Base-by-base conservation (phyloP, 2,888 invertebrate species). In the Tipula helvola region DNA sequence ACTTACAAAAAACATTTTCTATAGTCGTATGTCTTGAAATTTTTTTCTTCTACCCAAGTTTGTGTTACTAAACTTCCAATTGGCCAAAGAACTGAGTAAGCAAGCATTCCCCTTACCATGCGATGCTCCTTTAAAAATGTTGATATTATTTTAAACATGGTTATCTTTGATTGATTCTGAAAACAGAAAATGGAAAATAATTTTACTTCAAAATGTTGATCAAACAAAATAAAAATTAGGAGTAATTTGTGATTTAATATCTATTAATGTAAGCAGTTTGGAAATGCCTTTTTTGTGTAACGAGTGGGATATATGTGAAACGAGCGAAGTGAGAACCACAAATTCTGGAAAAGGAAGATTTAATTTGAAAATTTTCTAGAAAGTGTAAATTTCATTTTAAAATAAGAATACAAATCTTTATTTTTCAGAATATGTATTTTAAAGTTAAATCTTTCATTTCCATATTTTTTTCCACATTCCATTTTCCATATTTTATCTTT, bases 81-180 rank as follows among this genome's bases (percentile, higher is more conserved):
- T 5, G 94, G 94, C 94, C 93, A 94, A 83, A 94, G 92, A 0
- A 93, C 89, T 0, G 92, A 91, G 89, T 94, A 94, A 3, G 94
- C 93, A 13, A 92, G 89, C 93, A 94, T 94, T 86, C 94, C 94
- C 86, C 94, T 90, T 4, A 92, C 89, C 5, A 94, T 90, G 87
- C 93, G 93, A 88, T 93, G 92, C 88, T 92, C 92, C 87, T 90
- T 90, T 83, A 92, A 90, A 84, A 93, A 90, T 88, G 92, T 91
- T 12, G 91, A 89, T 36, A 93, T 89, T 89, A 90, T 91, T 86
- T 92, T 91, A 83, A 92, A 89, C 89, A 91, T 90, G 87, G 13
- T 52, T 13, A n/a, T n/a, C 3, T 13, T 52, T 28, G 28, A 2
- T 28, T 28, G 71, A 87, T 86, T 84, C 86, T 87, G 71, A 85